These are phyloP conservation scores for Thymelicus acteon DNA, from an alignment of 2,888 invertebrate species.

Conservation along the genomic window DNA sequence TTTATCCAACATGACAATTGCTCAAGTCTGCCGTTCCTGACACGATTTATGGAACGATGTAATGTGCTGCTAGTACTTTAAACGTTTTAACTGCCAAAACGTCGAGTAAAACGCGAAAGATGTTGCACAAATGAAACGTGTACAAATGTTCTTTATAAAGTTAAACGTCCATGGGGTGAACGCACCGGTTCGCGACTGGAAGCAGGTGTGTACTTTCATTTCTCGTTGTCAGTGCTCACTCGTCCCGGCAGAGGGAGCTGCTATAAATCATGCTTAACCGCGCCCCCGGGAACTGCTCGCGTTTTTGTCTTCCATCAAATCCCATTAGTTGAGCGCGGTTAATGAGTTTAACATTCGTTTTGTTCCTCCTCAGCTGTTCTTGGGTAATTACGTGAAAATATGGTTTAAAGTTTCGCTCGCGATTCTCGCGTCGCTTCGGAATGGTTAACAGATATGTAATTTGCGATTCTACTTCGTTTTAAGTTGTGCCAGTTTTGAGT, in stretches of 20 bases:
- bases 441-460: constrained; percentile 35
- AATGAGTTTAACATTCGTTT: constrained; percentile 57
- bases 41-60: not conserved
- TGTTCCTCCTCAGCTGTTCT: constrained; percentile 47
- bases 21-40: no score
- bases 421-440: constrained; percentile 23
- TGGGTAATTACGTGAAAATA: constrained; percentile 47
- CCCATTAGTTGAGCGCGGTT: constrained; percentile 54
- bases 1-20: no score
- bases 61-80: not conserved
- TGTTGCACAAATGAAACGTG: constrained; percentile 8
- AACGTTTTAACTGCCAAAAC: not conserved
- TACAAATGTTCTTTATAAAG: constrained; percentile 22
- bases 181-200: constrained; percentile 14
- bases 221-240: constrained; percentile 34
- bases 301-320: constrained; percentile 62
- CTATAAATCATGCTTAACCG: constrained; percentile 40
- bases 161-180: constrained; percentile 14
- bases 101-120: not conserved
- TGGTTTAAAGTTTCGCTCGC: constrained; percentile 37
- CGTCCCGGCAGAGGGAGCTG: constrained; percentile 36
- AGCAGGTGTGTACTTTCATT: constrained; percentile 37
- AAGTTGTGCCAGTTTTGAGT: not conserved
- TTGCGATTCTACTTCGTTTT: constrained; percentile 34
- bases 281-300: constrained; percentile 50